Conservation (phyloP, 2,888 invertebrate species). For the Piscicola geometra region DNA sequence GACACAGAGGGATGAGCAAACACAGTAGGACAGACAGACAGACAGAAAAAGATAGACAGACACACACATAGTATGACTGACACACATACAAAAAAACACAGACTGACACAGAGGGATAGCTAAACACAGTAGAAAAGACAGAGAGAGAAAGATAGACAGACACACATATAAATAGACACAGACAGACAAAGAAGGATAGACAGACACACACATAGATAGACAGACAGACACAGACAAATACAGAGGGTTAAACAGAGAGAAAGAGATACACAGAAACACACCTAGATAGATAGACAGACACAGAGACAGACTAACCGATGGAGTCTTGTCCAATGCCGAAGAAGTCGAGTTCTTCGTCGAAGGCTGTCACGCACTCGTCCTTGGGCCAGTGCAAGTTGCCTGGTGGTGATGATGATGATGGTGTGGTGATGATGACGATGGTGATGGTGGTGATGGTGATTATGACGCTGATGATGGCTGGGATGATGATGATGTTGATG, state of each 20-base stretch:
- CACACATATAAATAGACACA: neutral
- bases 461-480: constrained; percentile 2
- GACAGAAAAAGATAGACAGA: neutral
- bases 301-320: constrained; percentile 63
- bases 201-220: too few species aligned
- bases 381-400: constrained; percentile 99
- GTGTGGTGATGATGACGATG: constrained; percentile 31
- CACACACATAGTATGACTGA: neutral
- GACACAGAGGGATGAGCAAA: neutral
- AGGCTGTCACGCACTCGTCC: constrained; percentile 96
- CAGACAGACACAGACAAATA: neutral
- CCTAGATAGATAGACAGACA: too few species aligned
- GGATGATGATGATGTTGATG: constrained; percentile 19
- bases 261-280: too few species aligned
- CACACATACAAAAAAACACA: constrained; percentile 8
- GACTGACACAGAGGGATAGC: neutral
- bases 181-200: neutral
- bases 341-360: constrained; percentile 97
- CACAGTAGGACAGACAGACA: too few species aligned
- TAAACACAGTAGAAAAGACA: constrained; percentile 2
- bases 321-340: constrained; percentile 96
- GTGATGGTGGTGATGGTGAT: constrained; percentile 21
- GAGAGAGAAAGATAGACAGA: neutral
- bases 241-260: too few species aligned
- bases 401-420: constrained; percentile 53